A percentile compares a stretch with the other conserved stretches of the same genome.
Conservation (phyloP, 64 coral and sea anemone species). For the Stichodactyla mertensii region DNA sequence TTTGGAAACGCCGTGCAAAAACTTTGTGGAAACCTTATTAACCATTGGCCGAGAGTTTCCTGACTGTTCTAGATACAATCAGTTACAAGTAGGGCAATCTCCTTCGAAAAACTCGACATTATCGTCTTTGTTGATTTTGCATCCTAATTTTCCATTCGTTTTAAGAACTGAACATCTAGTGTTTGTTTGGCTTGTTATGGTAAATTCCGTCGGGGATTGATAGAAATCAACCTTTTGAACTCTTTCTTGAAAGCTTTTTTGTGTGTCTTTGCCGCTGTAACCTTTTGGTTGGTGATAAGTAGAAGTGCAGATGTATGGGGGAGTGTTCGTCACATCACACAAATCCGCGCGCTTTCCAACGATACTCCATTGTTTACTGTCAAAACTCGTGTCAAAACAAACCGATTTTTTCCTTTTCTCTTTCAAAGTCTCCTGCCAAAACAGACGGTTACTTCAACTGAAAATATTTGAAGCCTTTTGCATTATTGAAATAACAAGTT, state of each 20-base stretch:
- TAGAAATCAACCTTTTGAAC: conserved; percentile 58
- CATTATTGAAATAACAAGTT: background rate
- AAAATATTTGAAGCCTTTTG: background rate
- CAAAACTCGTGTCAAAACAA: background rate
- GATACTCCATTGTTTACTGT: background rate
- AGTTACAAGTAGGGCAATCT: background rate
- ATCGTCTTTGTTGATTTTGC: conserved; percentile 17
- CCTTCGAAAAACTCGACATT: background rate
- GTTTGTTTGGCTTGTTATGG: conserved; percentile 28
- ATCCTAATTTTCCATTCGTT: background rate
- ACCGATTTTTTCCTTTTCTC: background rate
- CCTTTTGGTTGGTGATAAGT: conserved; percentile 3
- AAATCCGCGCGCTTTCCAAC: background rate
- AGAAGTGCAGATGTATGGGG: conserved; percentile 10
- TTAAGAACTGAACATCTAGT: background rate
- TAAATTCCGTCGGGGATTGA: conserved; percentile 33
- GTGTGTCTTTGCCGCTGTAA: background rate
- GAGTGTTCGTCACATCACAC: background rate
- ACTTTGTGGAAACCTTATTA: background rate
- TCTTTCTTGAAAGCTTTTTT: conserved; percentile 27
- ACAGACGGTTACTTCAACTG: background rate
- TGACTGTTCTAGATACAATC: conserved; percentile 3
- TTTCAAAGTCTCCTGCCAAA: background rate
- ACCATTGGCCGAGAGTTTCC: background rate
- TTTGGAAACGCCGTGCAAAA: background rate